Evolutionary conservation across 2,113 vertebrate species (phyloP).

Genomic region (Hippocampus abdominalis): DNA sequence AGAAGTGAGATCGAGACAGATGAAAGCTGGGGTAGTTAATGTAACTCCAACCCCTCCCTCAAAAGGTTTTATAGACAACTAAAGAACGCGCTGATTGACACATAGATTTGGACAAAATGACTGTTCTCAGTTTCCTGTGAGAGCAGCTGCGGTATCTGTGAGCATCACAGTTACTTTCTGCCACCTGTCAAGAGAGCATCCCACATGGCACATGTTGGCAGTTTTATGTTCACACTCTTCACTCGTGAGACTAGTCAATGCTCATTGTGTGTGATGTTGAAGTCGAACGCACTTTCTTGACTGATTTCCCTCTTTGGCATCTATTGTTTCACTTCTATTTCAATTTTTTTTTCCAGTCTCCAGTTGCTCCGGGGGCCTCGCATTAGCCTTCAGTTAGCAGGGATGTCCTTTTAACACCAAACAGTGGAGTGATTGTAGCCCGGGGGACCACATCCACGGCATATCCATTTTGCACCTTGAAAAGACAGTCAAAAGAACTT

Average conservation of each 20-base stretch:
- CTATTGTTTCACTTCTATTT: slow-evolving; percentile 27
- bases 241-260: slow-evolving; percentile 46
- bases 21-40: not conserved
- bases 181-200: slow-evolving; percentile 48
- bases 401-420: slow-evolving; percentile 61
- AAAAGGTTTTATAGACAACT: not conserved
- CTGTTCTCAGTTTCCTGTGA: not conserved
- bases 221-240: slow-evolving; percentile 46
- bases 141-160: slow-evolving; percentile 8
- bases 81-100: not conserved
- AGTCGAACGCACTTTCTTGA: slow-evolving; percentile 47
- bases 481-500: slow-evolving; percentile 47
- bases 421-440: slow-evolving; percentile 44
- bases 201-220: slow-evolving; percentile 37
- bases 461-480: slow-evolving; percentile 57
- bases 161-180: slow-evolving; percentile 17
- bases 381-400: slow-evolving; percentile 51
- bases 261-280: slow-evolving; percentile 46
- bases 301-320: slow-evolving; percentile 26
- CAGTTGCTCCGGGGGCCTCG: slow-evolving; percentile 46
- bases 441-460: slow-evolving; percentile 42
- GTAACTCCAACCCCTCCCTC: not conserved
- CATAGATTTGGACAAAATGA: not conserved
- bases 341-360: slow-evolving; percentile 41
- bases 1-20: not conserved